Percentiles rank a stretch among this genome's conserved stretches.
Conservation (phyloP, 2,888 invertebrate genomes). For the Lepas anatifera region DNA sequence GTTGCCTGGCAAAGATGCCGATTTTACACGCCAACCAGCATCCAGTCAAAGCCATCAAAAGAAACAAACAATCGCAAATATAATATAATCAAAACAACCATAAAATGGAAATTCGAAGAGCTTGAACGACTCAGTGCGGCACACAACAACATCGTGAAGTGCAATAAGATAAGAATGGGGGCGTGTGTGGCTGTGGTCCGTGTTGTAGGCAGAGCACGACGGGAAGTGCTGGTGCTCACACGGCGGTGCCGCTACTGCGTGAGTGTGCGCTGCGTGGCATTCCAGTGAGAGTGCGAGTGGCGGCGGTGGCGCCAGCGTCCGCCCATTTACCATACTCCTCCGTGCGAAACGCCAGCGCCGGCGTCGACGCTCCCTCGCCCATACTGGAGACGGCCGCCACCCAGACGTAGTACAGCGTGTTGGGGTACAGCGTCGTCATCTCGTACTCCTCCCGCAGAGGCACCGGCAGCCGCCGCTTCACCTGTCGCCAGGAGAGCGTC, state of each 20-base stretch:
- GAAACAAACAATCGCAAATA: too few relatives aligned
- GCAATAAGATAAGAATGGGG: too few relatives aligned
- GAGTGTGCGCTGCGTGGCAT: background rate
- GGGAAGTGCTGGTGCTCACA: too few relatives aligned
- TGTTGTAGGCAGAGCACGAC: too few relatives aligned
- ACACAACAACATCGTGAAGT: too few relatives aligned
- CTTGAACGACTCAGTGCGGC: too few relatives aligned
- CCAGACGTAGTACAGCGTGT: slow-evolving; percentile 94
- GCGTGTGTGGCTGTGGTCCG: too few relatives aligned
- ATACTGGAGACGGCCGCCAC: slow-evolving; percentile 83
- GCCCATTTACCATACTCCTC: slow-evolving; percentile 91
- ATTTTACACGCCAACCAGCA: too few relatives aligned
- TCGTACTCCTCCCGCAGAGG: slow-evolving; percentile 73
- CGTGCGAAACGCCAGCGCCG: slow-evolving; percentile 84
- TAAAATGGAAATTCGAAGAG: too few relatives aligned
- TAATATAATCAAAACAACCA: too few relatives aligned
- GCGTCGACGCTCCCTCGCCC: slow-evolving; percentile 91
- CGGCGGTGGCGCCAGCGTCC: background rate
- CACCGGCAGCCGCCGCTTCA: slow-evolving; percentile 37
- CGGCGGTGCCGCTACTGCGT: background rate
- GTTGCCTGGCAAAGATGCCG: too few relatives aligned
- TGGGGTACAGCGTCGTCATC: slow-evolving; percentile 80
- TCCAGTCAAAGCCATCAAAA: too few relatives aligned
- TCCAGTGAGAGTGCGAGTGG: background rate
- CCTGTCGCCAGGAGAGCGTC: slow-evolving; percentile 17